Conservation (phyloP, 2,797 vertebrate species). For the Danionella dracula region DNA sequence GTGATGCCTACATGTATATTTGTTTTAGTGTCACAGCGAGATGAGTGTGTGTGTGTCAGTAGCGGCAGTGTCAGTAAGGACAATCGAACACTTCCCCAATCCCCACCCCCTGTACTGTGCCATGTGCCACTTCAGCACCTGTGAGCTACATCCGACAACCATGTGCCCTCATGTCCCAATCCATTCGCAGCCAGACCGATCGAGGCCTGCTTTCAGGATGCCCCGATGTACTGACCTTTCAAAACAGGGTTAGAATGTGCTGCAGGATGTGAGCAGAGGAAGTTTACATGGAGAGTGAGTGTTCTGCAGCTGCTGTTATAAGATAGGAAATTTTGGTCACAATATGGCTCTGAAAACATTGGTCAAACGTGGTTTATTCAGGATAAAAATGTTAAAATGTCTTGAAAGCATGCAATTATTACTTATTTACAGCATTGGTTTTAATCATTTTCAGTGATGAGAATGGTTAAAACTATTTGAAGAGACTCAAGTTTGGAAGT, state of each 20-base stretch:
- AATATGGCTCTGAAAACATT: not conserved
- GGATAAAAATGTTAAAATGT: too few relatives aligned
- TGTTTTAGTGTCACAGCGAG: not conserved
- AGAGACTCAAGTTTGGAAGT: too few relatives aligned
- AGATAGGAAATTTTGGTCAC: not conserved
- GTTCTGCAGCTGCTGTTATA: not conserved
- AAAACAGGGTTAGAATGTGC: not conserved
- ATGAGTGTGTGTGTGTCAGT: not conserved
- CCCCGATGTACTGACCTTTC: constrained; percentile 24
- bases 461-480: too few relatives aligned
- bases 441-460: too few relatives aligned
- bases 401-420: too few relatives aligned
- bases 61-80: constrained; percentile 2
- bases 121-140: constrained; percentile 55
- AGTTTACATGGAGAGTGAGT: not conserved
- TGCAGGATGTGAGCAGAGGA: constrained; percentile 1
- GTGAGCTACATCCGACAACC: constrained; percentile 9
- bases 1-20: not conserved
- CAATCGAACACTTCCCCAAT: not conserved
- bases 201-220: constrained; percentile 1
- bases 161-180: not conserved
- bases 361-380: too few relatives aligned
- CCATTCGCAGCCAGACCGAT: constrained; percentile 8
- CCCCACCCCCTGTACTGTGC: constrained; percentile 32
- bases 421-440: too few relatives aligned